Conservation (phyloP, 1,140 invertebrate genomes). For the Drusus annulatus region DNA sequence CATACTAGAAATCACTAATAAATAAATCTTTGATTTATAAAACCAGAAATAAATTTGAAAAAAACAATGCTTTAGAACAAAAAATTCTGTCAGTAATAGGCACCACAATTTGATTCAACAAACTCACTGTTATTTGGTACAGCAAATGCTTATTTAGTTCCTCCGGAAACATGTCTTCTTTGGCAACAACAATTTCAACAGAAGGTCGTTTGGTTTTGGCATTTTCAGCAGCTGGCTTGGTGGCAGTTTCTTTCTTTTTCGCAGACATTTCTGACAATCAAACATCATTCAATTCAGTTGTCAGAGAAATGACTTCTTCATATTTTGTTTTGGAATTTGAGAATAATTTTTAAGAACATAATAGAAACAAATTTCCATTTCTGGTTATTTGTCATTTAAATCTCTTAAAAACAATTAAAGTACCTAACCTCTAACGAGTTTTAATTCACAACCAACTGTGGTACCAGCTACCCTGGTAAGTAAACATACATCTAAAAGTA, state of each 20-base stretch:
- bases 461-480: no score
- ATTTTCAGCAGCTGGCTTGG: neutral
- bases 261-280: conserved; percentile 12
- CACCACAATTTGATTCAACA: neutral
- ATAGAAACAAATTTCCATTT: no score
- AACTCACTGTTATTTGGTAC: conserved; percentile 65
- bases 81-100: no score
- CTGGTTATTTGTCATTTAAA: no score
- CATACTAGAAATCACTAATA: no score
- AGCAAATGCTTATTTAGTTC: conserved; percentile 68
- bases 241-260: neutral
- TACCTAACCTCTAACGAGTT: no score
- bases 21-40: no score
- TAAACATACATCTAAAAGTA: no score
- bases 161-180: conserved; percentile 65
- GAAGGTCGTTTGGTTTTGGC: conserved; percentile 1
- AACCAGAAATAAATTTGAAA: no score
- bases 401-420: no score
- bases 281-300: conserved; percentile 6
- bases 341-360: neutral
- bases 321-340: neutral
- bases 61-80: no score
- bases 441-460: no score
- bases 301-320: neutral
- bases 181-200: neutral